Evolutionary conservation across 2,888 invertebrate genomes (phyloP).

Genomic region (Chaetogeoica ovagalla): DNA sequence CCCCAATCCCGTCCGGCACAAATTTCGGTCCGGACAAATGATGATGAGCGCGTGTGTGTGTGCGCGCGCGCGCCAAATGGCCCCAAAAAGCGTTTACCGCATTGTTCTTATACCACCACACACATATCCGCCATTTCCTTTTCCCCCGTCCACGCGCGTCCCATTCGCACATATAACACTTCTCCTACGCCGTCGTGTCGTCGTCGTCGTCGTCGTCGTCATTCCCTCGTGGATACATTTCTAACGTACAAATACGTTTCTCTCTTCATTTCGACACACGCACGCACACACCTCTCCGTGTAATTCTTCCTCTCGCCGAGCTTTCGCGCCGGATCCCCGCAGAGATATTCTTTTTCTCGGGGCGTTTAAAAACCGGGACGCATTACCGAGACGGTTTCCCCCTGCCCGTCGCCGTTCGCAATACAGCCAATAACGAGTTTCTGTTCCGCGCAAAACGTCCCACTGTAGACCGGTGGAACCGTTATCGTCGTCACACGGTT

Average conservation of each 20-base stretch:
- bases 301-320: too few species aligned
- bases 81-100: constrained; percentile 38
- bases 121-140: background rate
- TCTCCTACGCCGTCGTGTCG: background rate
- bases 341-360: constrained; percentile 5
- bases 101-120: constrained; percentile 42
- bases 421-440: constrained; percentile 27
- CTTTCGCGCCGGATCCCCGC: background rate
- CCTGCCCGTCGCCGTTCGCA: background rate
- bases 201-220: too few species aligned
- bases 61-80: constrained; percentile 48
- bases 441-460: constrained; percentile 8
- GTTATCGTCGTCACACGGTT: background rate
- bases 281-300: too few species aligned
- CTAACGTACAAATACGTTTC: too few species aligned
- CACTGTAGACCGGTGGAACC: background rate
- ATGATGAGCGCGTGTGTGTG: constrained; percentile 27
- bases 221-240: too few species aligned
- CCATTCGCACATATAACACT: background rate
- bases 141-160: background rate
- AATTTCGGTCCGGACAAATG: constrained; percentile 46
- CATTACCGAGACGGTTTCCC: constrained; percentile 3
- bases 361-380: constrained; percentile 13
- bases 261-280: too few species aligned
- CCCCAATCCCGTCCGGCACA: background rate